phyloP scores from a whole-genome alignment of 1,140 invertebrate species.

The Apocrypta bakeri region DNA sequence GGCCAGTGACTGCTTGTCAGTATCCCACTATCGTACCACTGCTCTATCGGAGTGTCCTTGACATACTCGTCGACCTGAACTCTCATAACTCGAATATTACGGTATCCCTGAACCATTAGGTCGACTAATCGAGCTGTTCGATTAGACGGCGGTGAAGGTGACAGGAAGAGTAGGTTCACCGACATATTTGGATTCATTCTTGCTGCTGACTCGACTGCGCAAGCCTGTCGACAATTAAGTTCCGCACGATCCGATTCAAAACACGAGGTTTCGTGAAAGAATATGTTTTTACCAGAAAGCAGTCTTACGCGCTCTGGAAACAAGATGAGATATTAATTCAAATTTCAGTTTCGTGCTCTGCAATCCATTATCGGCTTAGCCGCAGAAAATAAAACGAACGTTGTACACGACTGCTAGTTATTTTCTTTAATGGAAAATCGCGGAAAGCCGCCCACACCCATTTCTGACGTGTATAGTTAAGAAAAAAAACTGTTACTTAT shows the following conservation, averaged over 20 bases:
- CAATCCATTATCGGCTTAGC: no score
- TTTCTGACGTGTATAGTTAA: no score
- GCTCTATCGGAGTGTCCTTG: constrained; percentile 77
- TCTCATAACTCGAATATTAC: constrained; percentile 76
- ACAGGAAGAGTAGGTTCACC: constrained; percentile 77
- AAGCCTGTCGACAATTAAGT: constrained; percentile 75
- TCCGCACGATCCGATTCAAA: constrained; percentile 66
- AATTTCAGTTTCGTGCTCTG: no score
- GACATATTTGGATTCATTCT: constrained; percentile 76
- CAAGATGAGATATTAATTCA: neutral
- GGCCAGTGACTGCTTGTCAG: constrained; percentile 77
- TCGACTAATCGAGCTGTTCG: constrained; percentile 65
- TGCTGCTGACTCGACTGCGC: constrained; percentile 81
- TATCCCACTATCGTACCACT: constrained; percentile 75
- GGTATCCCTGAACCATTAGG: constrained; percentile 71
- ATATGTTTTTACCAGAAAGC: constrained; percentile 73
- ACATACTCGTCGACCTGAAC: constrained; percentile 74
- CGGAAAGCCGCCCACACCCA: no score
- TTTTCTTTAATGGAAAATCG: no score
- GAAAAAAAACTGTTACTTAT: no score
- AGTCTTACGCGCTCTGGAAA: constrained; percentile 5
- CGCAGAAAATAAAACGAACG: no score
- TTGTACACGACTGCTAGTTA: no score
- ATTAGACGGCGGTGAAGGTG: constrained; percentile 68
- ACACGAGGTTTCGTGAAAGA: constrained; percentile 78